Conservation (phyloP, 2,888 invertebrate genomes). For the Chaitophorus viminalis region DNA sequence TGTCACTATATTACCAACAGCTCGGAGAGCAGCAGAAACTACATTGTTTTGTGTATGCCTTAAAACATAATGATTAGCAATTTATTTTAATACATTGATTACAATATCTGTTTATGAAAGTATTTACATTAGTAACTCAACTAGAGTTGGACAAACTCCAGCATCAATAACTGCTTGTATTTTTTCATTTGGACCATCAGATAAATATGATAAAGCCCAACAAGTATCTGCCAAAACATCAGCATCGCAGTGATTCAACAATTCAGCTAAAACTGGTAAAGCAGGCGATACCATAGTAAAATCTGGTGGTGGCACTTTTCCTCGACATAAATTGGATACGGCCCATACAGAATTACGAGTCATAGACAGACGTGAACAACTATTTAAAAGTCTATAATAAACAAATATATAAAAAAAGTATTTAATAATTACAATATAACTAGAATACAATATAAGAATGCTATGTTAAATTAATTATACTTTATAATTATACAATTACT, state of each 20-base stretch:
- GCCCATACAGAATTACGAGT: constrained; percentile 98
- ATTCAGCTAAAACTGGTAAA: constrained; percentile 85
- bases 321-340: constrained; percentile 94
- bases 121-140: constrained; percentile 74
- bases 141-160: constrained; percentile 86
- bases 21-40: constrained; percentile 90
- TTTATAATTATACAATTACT: no score
- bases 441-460: not conserved
- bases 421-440: not conserved
- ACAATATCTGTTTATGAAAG: constrained; percentile 46
- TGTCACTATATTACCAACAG: constrained; percentile 98
- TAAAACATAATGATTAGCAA: constrained; percentile 30
- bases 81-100: constrained; percentile 22
- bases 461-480: no score
- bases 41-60: constrained; percentile 87
- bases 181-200: constrained; percentile 96
- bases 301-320: constrained; percentile 95
- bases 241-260: constrained; percentile 86
- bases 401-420: constrained; percentile 38
- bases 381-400: constrained; percentile 79
- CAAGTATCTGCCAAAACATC: constrained; percentile 94
- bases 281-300: constrained; percentile 84
- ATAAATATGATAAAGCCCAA: constrained; percentile 96
- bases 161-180: constrained; percentile 95
- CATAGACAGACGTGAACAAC: constrained; percentile 82